A percentile compares a stretch with the other conserved stretches of the same genome.
phyloP scores from a whole-genome alignment of 1,140 invertebrate genomes.

The Drosophila orosa region DNA sequence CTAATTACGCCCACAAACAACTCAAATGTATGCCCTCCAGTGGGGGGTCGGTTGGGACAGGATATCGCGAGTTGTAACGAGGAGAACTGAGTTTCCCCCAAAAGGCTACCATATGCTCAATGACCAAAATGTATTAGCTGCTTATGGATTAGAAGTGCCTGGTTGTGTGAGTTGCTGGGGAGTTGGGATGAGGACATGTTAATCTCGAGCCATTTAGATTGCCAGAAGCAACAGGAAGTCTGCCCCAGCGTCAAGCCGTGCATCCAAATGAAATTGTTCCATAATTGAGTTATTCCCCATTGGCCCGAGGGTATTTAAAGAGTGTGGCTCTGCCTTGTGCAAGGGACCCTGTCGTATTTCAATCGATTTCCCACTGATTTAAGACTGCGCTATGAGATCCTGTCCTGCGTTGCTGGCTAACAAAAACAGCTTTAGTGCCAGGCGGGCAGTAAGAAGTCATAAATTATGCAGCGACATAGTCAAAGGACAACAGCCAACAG shows the following conservation, averaged over 20 bases:
- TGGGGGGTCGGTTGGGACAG: conserved; percentile 16
- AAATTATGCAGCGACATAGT: conserved; percentile 81
- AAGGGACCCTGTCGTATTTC: conserved; percentile 44
- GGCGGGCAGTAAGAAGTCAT: conserved; percentile 74
- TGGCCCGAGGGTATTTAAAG: conserved; percentile 61
- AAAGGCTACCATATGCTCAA: conserved; percentile 46
- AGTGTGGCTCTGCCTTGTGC: conserved; percentile 24
- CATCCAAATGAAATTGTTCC: conserved; percentile 69
- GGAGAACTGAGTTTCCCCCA: conserved; percentile 2
- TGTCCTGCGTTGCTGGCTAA: conserved; percentile 30
- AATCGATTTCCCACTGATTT: conserved; percentile 65
- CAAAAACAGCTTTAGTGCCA: conserved; percentile 52
- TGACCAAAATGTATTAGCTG: conserved; percentile 72
- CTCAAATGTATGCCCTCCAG: conserved; percentile 15
- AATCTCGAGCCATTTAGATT: conserved; percentile 60
- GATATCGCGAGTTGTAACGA: conserved; percentile 5
- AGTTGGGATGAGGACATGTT: conserved; percentile 40
- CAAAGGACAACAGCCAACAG: conserved; percentile 73
- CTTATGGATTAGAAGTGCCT: conserved; percentile 30
- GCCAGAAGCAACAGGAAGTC: conserved; percentile 54
- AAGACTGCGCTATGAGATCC: conserved; percentile 29
- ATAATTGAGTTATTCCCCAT: conserved; percentile 68
- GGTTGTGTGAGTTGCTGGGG: not conserved
- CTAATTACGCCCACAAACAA: conserved; percentile 56
- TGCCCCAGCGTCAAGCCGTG: conserved; percentile 30